These are phyloP conservation scores for Montipora sp. DNA, from an alignment of 64 coral and sea anemone species.

Conservation along the genomic window DNA sequence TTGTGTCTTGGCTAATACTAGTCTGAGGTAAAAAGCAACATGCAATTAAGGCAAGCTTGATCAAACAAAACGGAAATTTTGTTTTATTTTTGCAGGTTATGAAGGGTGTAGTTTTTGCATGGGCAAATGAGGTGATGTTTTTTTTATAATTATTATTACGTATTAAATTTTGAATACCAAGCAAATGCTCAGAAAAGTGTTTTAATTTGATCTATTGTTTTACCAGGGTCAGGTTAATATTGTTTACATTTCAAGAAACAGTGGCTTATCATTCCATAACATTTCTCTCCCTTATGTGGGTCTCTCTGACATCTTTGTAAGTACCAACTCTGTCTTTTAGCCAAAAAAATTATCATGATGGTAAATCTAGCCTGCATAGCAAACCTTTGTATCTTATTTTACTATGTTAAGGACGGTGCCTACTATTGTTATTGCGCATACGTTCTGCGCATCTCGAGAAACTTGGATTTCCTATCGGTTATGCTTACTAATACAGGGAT, in stretches of 20 bases:
- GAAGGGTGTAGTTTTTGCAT: neutral
- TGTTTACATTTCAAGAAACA: slow-evolving; percentile 31
- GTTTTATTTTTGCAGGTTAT: neutral
- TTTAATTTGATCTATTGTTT: neutral
- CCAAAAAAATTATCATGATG: neutral
- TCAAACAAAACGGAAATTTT: neutral
- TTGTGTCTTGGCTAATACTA: neutral
- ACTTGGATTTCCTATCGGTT: too few species aligned
- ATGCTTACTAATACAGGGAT: too few species aligned
- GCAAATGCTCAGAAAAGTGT: neutral
- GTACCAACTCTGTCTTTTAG: neutral
- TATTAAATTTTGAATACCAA: neutral
- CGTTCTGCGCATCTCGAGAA: too few species aligned
- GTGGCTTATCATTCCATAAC: slow-evolving; percentile 26
- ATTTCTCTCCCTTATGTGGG: neutral
- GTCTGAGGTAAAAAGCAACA: neutral
- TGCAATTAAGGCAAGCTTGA: neutral
- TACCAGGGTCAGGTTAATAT: neutral
- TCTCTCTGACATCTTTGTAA: slow-evolving; percentile 1
- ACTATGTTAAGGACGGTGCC: too few species aligned
- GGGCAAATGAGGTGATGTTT: slow-evolving; percentile 14
- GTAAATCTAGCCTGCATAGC: too few species aligned
- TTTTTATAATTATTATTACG: too few species aligned
- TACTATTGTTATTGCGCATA: too few species aligned
- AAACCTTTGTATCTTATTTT: too few species aligned